Percentiles rank a stretch among this genome's conserved stretches.
Conservation (phyloP, 1,140 invertebrate genomes). For the Wasmannia auropunctata region DNA sequence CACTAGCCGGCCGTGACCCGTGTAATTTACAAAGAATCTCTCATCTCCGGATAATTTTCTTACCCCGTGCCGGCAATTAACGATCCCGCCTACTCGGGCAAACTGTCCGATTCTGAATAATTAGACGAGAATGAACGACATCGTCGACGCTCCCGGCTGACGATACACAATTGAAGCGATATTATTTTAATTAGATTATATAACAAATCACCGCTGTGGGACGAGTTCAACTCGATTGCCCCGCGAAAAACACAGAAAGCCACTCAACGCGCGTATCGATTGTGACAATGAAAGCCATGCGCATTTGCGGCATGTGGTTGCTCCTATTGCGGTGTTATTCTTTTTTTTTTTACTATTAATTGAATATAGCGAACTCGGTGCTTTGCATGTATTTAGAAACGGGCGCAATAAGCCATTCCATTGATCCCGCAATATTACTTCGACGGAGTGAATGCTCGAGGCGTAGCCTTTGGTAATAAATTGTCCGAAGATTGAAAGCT, state of each 20-base stretch:
- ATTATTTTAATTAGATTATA: conserved; percentile 1
- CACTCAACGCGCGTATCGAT: background rate
- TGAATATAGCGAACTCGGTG: background rate
- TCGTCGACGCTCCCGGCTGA: background rate
- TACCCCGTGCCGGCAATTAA: background rate
- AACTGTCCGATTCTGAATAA: background rate
- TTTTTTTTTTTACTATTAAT: background rate
- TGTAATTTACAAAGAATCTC: conserved; percentile 2
- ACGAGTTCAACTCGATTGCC: background rate
- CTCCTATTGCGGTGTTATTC: background rate
- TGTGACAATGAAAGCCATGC: background rate
- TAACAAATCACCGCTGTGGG: background rate
- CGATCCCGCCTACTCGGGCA: background rate
- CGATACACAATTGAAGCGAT: background rate
- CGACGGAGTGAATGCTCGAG: background rate
- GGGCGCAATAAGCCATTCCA: conserved; percentile 12
- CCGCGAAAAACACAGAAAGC: background rate
- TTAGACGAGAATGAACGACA: background rate
- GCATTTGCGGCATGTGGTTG: background rate
- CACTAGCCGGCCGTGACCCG: background rate
- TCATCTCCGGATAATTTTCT: background rate
- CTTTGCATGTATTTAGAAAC: background rate
- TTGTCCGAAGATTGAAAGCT: conserved; percentile 7
- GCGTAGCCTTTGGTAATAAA: conserved; percentile 16
- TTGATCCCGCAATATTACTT: conserved; percentile 4